Evolutionary conservation across 2,113 vertebrate species (phyloP).

Genomic region (Paralichthys olivaceus): DNA sequence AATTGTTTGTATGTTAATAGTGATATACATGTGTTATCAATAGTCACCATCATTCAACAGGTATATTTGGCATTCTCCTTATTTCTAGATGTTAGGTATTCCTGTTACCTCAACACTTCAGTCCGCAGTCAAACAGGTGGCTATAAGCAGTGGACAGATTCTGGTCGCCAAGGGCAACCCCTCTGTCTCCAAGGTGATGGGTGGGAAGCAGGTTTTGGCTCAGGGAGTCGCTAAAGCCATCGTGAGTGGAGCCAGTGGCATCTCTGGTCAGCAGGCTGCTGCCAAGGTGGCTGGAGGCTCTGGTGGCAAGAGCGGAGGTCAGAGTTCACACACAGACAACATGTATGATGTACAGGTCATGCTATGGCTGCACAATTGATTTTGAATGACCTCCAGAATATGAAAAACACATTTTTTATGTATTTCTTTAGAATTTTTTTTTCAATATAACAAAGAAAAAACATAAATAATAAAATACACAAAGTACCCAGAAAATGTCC

Average conservation of each 20-base stretch:
- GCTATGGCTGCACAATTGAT: too few species aligned
- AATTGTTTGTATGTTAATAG: background rate
- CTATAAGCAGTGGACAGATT: constrained; percentile 96
- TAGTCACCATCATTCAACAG: background rate
- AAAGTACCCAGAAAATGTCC: too few species aligned
- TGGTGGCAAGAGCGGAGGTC: constrained; percentile 90
- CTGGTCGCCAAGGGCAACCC: constrained; percentile 94
- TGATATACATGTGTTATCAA: background rate
- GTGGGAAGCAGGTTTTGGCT: constrained; percentile 94
- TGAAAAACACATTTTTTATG: too few species aligned
- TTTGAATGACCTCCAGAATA: too few species aligned
- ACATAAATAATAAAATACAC: too few species aligned
- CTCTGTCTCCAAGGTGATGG: constrained; percentile 89
- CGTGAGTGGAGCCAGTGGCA: constrained; percentile 88
- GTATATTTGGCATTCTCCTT: background rate
- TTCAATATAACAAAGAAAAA: too few species aligned
- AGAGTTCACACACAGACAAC: constrained; percentile 78
- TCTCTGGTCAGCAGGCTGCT: constrained; percentile 88
- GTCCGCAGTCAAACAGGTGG: constrained; percentile 94
- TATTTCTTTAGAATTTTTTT: too few species aligned
- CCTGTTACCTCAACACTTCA: constrained; percentile 91
- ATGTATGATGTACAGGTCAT: background rate
- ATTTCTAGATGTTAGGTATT: constrained; percentile 90
- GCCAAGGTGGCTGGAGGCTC: constrained; percentile 88
- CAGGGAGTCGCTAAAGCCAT: constrained; percentile 98